Conservation (phyloP, 1,140 invertebrate species). For the Oedothorax gibbosus region DNA sequence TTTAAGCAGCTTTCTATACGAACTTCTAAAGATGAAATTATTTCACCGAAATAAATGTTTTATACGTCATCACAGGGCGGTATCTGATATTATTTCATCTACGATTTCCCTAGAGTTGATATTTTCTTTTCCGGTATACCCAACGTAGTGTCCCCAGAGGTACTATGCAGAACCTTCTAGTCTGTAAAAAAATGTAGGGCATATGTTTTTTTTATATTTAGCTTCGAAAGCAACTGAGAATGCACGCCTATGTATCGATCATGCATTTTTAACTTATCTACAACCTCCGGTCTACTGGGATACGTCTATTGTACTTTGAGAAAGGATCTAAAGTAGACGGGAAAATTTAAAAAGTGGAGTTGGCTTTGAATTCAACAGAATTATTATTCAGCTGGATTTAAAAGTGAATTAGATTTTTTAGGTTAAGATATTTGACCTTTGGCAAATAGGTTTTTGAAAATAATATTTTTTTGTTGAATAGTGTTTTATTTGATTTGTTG, state of each 20-base stretch:
- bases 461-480: too few species aligned
- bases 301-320: neutral
- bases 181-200: neutral
- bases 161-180: neutral
- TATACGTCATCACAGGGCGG: slow-evolving; percentile 17
- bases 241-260: neutral
- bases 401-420: too few species aligned
- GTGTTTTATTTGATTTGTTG: too few species aligned
- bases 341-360: too few species aligned
- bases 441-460: too few species aligned
- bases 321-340: too few species aligned
- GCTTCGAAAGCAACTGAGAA: slow-evolving; percentile 7
- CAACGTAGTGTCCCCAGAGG: slow-evolving; percentile 13
- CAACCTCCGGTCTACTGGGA: neutral
- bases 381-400: too few species aligned
- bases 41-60: neutral
- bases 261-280: neutral
- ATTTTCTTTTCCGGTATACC: neutral
- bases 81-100: slow-evolving; percentile 18
- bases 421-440: too few species aligned
- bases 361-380: too few species aligned
- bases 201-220: neutral
- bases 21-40: neutral
- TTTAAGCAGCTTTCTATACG: too few species aligned
- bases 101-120: slow-evolving; percentile 4